phyloP scores from a whole-genome alignment of 1,140 invertebrate species.

The Procambarus virginalis region DNA sequence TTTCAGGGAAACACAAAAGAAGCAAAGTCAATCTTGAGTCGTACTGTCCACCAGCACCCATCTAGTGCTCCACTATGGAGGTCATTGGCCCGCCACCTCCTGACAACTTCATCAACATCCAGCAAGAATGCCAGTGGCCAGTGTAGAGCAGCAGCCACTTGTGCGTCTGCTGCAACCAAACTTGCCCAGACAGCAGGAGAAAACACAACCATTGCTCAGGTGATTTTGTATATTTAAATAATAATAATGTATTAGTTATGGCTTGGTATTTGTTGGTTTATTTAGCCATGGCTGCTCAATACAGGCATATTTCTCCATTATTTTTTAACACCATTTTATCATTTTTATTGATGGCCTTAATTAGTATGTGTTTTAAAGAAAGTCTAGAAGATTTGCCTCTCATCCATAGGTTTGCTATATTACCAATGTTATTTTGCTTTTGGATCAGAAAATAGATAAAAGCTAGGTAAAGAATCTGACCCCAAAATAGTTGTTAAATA shows the following conservation, averaged over 20 bases:
- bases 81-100: slow-evolving; percentile 71
- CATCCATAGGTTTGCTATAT: too few relatives aligned
- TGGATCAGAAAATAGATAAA: too few relatives aligned
- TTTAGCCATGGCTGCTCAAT: background rate
- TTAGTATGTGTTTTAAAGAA: too few relatives aligned
- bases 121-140: slow-evolving; percentile 37
- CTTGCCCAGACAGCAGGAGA: slow-evolving; percentile 72
- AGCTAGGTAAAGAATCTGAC: too few relatives aligned
- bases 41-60: slow-evolving; percentile 77
- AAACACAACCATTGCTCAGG: slow-evolving; percentile 67
- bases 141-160: slow-evolving; percentile 72
- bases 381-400: too few relatives aligned
- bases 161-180: slow-evolving; percentile 73
- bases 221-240: background rate
- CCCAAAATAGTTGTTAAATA: too few relatives aligned
- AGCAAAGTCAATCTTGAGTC: slow-evolving; percentile 76
- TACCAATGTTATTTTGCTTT: too few relatives aligned
- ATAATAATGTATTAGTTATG: too few relatives aligned
- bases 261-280: background rate
- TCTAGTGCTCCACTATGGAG: slow-evolving; percentile 73
- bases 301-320: background rate
- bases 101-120: slow-evolving; percentile 72
- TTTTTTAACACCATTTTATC: background rate
- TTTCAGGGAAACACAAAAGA: slow-evolving; percentile 73
- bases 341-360: too few relatives aligned